Base-by-base conservation (phyloP, 30 jellyfish, hydroid and myxozoan genomes). In the Aurelia coerulea region DNA sequence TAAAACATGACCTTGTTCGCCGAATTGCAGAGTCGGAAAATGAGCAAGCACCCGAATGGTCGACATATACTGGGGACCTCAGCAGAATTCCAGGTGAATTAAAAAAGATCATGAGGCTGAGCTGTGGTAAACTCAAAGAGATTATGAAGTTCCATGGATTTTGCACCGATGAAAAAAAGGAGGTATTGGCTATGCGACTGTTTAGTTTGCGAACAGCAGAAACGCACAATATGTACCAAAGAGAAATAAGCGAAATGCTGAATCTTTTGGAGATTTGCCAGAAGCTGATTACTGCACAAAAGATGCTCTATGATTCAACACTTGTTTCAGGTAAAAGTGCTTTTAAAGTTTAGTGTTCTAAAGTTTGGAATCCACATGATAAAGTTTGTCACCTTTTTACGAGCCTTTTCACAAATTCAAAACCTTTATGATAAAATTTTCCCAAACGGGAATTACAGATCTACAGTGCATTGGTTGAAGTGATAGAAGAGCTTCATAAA, bases 261-360 rank as follows among this genome's bases (percentile, higher is more conserved):
- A 60, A 10, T 60, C 69, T 60, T 60, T 60, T 60, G 69, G 69
- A 60, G 11, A 1, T 60, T 13, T 60, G 69, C 33, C 69, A 60
- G 34, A 13, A 2, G 10, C 29, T 60, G 69, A 60, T 60, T 6
- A 60, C 11, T 10, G 29, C 31, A 60, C 69, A 60, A 23, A 60
- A 60, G 68, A 60, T 60, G 69, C 69, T 60, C 69, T 60, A 60
- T 60, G 69, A 60, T 60, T 60, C 69, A 60, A 60, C 69, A 10
- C 69, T 60, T 60, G 69, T 60, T 60, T 60, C 69, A 60, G 69
- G 69, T 60, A 60, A 60, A 60, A 23, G 29, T 23, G 29, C 29
- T 23, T 23, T 23, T 23, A 23, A 23, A 23, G 29, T 23, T 23
- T 23, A 23, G 29, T 23, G 69, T 60, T 2, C 13, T 60, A 0